Conservation (phyloP, 2,113 vertebrate species). For the Hyla sarda region DNA sequence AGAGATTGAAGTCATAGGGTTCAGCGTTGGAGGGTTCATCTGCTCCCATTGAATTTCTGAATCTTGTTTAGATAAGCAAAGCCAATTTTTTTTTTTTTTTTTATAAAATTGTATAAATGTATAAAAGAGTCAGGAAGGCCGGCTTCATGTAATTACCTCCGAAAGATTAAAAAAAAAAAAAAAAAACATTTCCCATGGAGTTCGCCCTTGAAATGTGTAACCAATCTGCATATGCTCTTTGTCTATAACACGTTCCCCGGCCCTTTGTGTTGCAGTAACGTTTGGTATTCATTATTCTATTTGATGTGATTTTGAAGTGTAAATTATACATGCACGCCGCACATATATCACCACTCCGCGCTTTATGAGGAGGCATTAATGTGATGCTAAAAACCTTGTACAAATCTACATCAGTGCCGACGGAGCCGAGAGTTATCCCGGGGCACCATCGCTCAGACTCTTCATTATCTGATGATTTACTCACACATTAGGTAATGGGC, state of each 20-base stretch:
- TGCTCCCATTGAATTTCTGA: too few relatives aligned
- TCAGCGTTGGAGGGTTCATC: too few relatives aligned
- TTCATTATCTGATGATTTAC: neutral
- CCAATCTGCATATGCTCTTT: slow-evolving; percentile 9
- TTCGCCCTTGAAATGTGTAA: neutral
- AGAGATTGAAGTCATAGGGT: too few relatives aligned
- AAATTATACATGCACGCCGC: slow-evolving; percentile 1
- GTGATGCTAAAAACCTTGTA: neutral
- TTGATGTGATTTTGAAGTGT: slow-evolving; percentile 13
- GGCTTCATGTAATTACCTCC: neutral
- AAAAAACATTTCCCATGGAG: neutral
- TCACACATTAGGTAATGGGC: neutral
- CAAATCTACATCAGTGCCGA: neutral
- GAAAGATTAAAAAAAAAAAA: neutral
- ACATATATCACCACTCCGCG: neutral
- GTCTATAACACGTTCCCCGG: neutral
- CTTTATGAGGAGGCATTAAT: neutral
- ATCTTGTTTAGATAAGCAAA: too few relatives aligned
- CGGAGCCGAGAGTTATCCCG: neutral
- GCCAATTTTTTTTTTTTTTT: too few relatives aligned
- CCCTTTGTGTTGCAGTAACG: neutral
- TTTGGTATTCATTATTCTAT: slow-evolving; percentile 17
- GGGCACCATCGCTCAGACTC: neutral
- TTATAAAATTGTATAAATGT: neutral
- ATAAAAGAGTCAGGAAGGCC: neutral